A percentile compares a stretch with the other conserved stretches of the same genome.
Conservation (phyloP, 2,113 vertebrate genomes). For the Otis tarda region DNA sequence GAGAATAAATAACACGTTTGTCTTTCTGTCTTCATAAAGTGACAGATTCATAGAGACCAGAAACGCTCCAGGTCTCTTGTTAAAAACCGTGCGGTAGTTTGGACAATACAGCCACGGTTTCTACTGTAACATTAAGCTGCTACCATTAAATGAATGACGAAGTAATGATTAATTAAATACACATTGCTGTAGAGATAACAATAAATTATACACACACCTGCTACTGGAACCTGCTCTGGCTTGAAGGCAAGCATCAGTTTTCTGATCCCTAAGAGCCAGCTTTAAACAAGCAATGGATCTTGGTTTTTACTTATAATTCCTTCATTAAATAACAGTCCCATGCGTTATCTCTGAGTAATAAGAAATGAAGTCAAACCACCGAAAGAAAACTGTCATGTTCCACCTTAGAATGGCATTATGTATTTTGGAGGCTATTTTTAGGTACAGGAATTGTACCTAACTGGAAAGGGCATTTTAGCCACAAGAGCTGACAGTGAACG, state of each 20-base stretch:
- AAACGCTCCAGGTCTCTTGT: not conserved
- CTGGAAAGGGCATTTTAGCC: not conserved
- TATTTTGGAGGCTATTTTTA: not conserved
- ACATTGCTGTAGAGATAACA: not conserved
- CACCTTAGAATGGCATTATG: not conserved
- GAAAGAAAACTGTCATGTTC: not conserved
- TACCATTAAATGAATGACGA: not conserved
- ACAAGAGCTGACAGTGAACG: not conserved
- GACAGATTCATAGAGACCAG: not conserved
- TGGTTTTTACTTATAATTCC: fast-evolving
- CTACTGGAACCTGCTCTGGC: not conserved
- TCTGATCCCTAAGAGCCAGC: not conserved
- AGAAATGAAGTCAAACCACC: not conserved
- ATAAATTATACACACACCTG: not conserved
- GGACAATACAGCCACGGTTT: not conserved
- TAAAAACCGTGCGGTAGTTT: not conserved
- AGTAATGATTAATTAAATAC: not conserved
- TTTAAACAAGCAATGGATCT: fast-evolving
- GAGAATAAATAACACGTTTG: not conserved
- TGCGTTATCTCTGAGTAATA: not conserved
- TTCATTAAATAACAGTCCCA: not conserved
- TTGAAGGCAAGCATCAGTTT: not conserved
- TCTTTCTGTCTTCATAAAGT: not conserved
- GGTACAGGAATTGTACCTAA: not conserved
- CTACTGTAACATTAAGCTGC: too few species aligned